phyloP scores from a whole-genome alignment of 2,113 vertebrate species.

The Capreolus pygargus region DNA sequence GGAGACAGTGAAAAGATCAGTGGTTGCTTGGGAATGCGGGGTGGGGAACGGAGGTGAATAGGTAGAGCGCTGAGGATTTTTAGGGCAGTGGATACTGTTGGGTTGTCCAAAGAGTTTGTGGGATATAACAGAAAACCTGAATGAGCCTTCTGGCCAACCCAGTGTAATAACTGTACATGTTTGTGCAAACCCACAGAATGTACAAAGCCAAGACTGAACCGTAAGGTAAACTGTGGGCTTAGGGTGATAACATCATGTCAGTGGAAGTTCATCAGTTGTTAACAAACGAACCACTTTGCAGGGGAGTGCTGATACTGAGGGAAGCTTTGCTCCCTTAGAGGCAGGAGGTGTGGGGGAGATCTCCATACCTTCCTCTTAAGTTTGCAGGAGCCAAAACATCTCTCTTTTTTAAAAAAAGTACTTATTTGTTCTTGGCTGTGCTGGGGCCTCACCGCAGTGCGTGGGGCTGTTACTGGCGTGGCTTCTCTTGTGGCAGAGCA shows the following conservation, averaged over 20 bases:
- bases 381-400: neutral
- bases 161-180: neutral
- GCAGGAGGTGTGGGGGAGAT: neutral
- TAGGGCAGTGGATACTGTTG: neutral
- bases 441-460: neutral
- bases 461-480: rapidly evolving
- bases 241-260: neutral
- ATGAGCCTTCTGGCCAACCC: neutral
- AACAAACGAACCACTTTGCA: neutral
- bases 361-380: neutral
- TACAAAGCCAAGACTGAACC: neutral
- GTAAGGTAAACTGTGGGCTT: neutral
- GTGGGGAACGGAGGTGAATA: rapidly evolving
- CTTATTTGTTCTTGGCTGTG: neutral
- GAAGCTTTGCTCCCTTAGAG: neutral
- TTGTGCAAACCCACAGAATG: neutral
- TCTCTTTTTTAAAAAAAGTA: neutral
- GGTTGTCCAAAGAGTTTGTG: neutral
- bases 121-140: neutral
- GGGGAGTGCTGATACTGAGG: too few species aligned
- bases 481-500: neutral
- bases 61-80: too few species aligned
- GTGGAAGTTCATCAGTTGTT: neutral
- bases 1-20: neutral
- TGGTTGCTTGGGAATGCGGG: neutral